Evolutionary conservation across 1,140 invertebrate species (phyloP).

Genomic region (Hydropsyche tenuis): DNA sequence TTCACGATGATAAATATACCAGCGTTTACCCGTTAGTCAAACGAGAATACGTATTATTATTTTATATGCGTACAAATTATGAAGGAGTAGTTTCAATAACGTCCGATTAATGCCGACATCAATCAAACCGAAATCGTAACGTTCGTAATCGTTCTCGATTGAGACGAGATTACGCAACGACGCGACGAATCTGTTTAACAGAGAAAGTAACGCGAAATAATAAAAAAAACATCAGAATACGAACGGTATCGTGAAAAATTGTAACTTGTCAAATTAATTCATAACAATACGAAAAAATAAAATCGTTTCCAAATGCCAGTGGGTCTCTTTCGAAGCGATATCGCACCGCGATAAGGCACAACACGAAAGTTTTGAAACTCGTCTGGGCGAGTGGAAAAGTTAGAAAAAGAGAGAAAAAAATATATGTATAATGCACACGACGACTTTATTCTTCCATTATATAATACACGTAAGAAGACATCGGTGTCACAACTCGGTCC

Average conservation of each 20-base stretch:
- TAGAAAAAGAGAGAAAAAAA: slow-evolving; percentile 8
- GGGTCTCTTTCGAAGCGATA: slow-evolving; percentile 8
- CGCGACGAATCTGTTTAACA: not conserved
- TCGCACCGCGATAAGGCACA: not conserved
- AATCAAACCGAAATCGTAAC: not conserved
- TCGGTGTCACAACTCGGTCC: slow-evolving; percentile 3
- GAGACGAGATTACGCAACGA: not conserved
- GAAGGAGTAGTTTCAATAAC: slow-evolving; percentile 6
- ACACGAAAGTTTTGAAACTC: slow-evolving; percentile 20
- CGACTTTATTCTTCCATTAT: not conserved
- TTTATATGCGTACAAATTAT: not conserved
- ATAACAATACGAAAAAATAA: not conserved
- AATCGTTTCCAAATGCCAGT: not conserved
- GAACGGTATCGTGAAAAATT: not conserved
- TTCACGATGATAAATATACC: slow-evolving; percentile 15
- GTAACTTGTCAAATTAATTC: not conserved
- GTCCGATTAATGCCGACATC: slow-evolving; percentile 4
- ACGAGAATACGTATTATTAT: not conserved
- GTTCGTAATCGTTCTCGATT: slow-evolving; percentile 5
- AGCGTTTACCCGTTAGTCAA: not conserved
- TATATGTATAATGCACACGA: not conserved
- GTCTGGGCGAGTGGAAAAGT: not conserved
- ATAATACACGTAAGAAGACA: slow-evolving; percentile 17
- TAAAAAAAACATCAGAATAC: not conserved
- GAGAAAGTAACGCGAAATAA: slow-evolving; percentile 5